Evolutionary conservation across 2,113 vertebrate species (phyloP).

Genomic region (Dipodomys merriami): DNA sequence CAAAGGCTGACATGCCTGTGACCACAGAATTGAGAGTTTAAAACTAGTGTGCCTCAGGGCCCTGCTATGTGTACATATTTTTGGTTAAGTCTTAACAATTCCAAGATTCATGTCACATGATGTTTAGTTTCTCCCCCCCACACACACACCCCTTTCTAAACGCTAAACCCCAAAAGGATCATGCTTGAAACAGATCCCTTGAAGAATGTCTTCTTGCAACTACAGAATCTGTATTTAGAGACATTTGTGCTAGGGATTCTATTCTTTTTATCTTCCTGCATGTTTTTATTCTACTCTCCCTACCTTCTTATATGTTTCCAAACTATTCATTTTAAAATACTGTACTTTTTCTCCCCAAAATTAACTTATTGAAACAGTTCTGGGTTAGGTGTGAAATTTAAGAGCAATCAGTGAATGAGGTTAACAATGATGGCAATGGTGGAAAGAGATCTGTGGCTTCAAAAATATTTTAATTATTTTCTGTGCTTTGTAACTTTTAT

Average conservation of each 20-base stretch:
- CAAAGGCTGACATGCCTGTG: neutral
- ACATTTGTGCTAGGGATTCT: neutral
- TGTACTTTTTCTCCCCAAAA: neutral
- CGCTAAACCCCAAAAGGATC: neutral
- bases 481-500: neutral
- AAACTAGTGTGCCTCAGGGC: neutral
- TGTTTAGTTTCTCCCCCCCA: neutral
- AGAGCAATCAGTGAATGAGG: neutral
- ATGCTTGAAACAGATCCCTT: neutral
- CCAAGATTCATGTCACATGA: neutral
- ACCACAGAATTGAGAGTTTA: fast-evolving
- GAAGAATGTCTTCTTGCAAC: neutral
- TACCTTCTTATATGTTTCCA: neutral
- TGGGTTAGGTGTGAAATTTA: constrained; percentile 2
- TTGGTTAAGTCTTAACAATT: neutral
- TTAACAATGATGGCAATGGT: neutral
- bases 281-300: neutral
- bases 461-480: neutral
- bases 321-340: neutral
- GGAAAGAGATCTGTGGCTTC: neutral
- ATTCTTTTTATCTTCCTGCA: neutral
- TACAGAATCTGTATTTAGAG: neutral
- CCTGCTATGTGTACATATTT: neutral
- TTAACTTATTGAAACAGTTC: neutral
- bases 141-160: neutral